Evolutionary conservation across 2,797 vertebrate genomes (phyloP).

Genomic region (Lemur catta): DNA sequence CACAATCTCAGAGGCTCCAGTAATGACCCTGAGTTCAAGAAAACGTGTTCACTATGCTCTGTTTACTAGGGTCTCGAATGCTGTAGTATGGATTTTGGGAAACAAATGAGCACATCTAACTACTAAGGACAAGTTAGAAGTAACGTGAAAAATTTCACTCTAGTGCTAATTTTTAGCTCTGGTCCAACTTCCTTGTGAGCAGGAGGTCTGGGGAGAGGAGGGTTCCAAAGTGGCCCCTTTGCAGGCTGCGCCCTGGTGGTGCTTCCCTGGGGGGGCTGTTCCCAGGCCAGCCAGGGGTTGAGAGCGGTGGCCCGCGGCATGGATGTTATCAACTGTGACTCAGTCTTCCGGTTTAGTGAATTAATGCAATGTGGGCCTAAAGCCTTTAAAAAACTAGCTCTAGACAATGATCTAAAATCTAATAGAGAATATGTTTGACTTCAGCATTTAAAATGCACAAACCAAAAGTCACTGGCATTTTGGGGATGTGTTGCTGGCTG

Average conservation of each 20-base stretch:
- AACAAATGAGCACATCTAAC: accelerated
- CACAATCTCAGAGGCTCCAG: accelerated
- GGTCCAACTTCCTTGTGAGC: not conserved
- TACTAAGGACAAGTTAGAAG: accelerated
- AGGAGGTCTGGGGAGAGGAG: not conserved
- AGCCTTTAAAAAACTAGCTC: not conserved
- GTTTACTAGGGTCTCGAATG: not conserved
- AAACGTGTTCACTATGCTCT: accelerated
- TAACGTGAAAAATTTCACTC: not conserved
- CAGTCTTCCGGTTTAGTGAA: not conserved
- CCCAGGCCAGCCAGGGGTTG: not conserved
- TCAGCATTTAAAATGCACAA: not conserved
- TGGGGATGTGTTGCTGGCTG: accelerated
- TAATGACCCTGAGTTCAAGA: accelerated
- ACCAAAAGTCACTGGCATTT: not conserved
- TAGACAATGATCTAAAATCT: not conserved
- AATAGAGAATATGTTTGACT: not conserved
- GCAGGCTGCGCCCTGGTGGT: accelerated
- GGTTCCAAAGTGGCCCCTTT: accelerated
- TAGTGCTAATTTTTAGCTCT: not conserved
- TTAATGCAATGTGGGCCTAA: no score
- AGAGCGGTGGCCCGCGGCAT: accelerated
- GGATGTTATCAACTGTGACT: accelerated
- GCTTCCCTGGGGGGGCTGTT: accelerated
- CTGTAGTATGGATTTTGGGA: accelerated